Base-by-base conservation (phyloP, 2,113 vertebrate species). In the Dipodomys stephensi region DNA sequence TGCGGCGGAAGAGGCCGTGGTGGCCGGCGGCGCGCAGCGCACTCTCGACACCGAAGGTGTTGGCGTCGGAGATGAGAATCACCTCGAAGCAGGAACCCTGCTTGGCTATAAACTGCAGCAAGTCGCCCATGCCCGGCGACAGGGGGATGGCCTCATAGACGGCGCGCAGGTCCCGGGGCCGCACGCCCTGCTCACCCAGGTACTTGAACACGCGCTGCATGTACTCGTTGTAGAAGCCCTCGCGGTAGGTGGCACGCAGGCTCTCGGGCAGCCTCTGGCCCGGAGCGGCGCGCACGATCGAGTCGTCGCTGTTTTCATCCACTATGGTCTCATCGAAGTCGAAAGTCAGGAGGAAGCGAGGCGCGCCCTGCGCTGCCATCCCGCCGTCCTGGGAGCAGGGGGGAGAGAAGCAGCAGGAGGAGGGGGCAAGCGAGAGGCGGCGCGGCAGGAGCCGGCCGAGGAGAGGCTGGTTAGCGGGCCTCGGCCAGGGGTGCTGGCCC, bases 251-350 rank as follows among this genome's bases (percentile, higher is more conserved):
- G 95, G 99, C 98, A 0, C 98, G 98, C 96, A 99, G 97, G 97
- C 97, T 98, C 68, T 94, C 98, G 0, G 99, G 99, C 0, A 99
- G 98, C 35, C 94, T 97, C 94, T 99, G 98, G 0, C 99, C 98
- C 0, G 99, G 99, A 0, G 98, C 98, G 0, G 97, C 97, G 90
- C 99, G 98, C 64, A 98, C 92, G 74, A 99, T 98, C 0, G 98
- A 98, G 20, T 99, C 99, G 2, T 99, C 99, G 64, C 99, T 99
- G 98, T 99, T 99, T 93, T 99, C 99, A 0, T 99, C 98, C 97
- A 99, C 98, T 86, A 99, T 98, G 35, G 99, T 99, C 98, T 99
- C 99, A 0, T 99, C 99, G 0, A 99, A 99, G 97, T 99, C 99
- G 0, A 99, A 99, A 97, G 99, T 97, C 72, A 99, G 98, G 88